Percentiles rank a stretch among this genome's conserved stretches.
These are phyloP conservation scores for Caenorhabditis sinica DNA, from an alignment of 2,888 invertebrate genomes.

Conservation along the genomic window DNA sequence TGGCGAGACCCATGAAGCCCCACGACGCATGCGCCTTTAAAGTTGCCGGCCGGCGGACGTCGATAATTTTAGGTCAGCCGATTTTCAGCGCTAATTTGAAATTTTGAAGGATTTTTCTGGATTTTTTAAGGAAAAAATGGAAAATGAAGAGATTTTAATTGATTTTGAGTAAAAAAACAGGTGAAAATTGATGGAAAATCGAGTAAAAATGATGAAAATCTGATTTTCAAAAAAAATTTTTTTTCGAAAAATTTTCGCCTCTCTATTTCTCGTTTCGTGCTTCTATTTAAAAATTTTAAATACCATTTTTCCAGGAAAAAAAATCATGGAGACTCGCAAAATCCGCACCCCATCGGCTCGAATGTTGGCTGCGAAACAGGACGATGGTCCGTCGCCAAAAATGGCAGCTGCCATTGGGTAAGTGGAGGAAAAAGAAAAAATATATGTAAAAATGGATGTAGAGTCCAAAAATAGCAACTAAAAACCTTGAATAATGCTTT, in stretches of 20 bases:
- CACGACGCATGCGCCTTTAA: constrained; percentile 40
- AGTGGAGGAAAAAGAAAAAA: too few species aligned
- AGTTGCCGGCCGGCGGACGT: not conserved
- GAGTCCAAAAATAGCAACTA: too few species aligned
- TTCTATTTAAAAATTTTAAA: not conserved
- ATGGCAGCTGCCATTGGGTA: too few species aligned
- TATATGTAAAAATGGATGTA: too few species aligned
- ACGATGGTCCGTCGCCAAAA: constrained; percentile 5
- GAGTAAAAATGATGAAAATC: not conserved
- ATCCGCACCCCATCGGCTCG: constrained; percentile 52
- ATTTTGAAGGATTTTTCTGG: not conserved
- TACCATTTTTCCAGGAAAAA: not conserved
- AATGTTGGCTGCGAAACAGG: constrained; percentile 50
- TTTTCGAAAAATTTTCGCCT: not conserved
- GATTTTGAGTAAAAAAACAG: not conserved
- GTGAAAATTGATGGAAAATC: not conserved
- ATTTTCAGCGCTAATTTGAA: constrained; percentile 14
- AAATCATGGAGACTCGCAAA: constrained; percentile 59
- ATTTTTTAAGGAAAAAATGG: not conserved
- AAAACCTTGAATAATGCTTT: too few species aligned
- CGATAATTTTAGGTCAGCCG: constrained; percentile 26
- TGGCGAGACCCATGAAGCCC: constrained; percentile 20
- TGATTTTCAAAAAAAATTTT: not conserved
- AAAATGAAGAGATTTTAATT: not conserved
- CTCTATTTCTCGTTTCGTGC: not conserved